A percentile compares a stretch with the other conserved stretches of the same genome.
Conservation (phyloP, 2,888 invertebrate genomes). For the Minunthozetes semirufus region DNA sequence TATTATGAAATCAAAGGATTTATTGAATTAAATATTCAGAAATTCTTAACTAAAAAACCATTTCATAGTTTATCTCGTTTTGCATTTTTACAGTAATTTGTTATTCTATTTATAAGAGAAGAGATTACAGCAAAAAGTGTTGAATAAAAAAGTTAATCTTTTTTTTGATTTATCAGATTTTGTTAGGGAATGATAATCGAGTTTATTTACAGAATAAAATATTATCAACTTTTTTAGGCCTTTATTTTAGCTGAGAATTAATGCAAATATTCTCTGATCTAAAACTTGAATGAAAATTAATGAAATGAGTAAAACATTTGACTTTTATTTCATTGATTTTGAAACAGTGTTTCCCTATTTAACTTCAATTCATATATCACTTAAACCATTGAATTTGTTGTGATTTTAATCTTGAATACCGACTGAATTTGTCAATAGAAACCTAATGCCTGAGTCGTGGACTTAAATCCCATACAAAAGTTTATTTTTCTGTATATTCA, state of each 20-base stretch:
- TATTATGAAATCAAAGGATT: neutral
- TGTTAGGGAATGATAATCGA: neutral
- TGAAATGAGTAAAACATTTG: neutral
- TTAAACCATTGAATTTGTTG: neutral
- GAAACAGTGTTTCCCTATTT: no score
- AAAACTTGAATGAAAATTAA: neutral
- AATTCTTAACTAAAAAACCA: neutral
- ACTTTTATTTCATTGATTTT: neutral
- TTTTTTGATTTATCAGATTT: neutral
- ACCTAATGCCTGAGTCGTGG: conserved; percentile 1
- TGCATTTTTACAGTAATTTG: neutral
- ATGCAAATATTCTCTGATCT: neutral
- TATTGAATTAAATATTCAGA: neutral
- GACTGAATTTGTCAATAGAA: neutral
- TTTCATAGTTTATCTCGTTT: neutral
- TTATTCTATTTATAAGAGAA: neutral
- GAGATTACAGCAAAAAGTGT: neutral
- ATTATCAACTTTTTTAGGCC: neutral
- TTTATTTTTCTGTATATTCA: neutral
- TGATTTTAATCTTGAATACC: neutral
- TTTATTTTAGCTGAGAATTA: neutral
- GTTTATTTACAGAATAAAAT: neutral
- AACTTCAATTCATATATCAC: neutral
- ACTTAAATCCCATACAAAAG: neutral
- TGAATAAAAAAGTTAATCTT: neutral